Base-by-base conservation (phyloP, 2,113 vertebrate genomes). In the Tonatia bakeri region DNA sequence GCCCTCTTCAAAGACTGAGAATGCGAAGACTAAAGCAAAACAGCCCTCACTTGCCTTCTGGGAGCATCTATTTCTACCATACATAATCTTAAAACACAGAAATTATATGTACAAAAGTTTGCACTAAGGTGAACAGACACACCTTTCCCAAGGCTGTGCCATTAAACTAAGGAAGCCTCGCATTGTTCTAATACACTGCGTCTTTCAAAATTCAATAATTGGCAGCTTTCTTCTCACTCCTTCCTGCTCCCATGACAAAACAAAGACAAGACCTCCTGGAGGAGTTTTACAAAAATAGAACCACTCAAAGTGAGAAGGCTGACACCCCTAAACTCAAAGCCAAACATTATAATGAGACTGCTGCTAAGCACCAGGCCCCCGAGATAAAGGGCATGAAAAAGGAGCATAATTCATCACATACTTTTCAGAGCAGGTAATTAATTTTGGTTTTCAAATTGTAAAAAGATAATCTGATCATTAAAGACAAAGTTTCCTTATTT, bases 401-500 rank as follows among this genome's bases (percentile, higher is more conserved):
- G 45, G 4, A 52, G 22, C 17, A 45, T 22, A 87, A 80, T 47
- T 77, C 59, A 80, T 6, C 38, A 69, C 92, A 87, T 24, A 81
- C 4, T 84, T 95, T 94, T 69, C 36, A 87, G 28, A 81, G 47
- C 26, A 93, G 88, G 72, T 82, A 91, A 81, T 16, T 89, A 15
- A 94, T 64, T 94, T 26, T 79, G n/a, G 64, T 79, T 90, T 96
- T 47, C 50, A 45, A 93, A 91, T 28, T 13, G 92, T 50, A 82
- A 97, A 28, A 72, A 36, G 8, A 67, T 7, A 87, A 93, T 61
- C 76, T 65, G 82, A 87, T 81, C 64, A 40, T 84, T 70, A 92
- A 96, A 95, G n/a, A 86, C 20, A 75, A 87, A 61, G 40, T 40
- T 45, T 92, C n/a, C 61, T 85, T n/a, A 97, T 95, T 33, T 77